A percentile compares a stretch with the other conserved stretches of the same genome.
Evolutionary conservation across 1,140 invertebrate species (phyloP).

Genomic region (Uloborus diversus): DNA sequence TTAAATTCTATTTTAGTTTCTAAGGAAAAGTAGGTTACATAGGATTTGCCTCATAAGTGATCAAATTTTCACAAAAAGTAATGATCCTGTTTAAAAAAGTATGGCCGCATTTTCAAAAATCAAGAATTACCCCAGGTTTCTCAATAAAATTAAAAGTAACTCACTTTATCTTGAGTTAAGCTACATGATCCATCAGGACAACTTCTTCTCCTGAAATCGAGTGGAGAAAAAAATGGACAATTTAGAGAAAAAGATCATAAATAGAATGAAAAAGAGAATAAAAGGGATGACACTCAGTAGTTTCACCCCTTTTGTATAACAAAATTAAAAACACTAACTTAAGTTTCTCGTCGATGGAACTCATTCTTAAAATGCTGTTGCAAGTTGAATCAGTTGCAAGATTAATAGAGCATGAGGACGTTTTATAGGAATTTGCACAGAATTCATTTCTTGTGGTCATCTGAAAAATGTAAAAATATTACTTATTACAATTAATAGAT

Average conservation of each 20-base stretch:
- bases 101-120: too few relatives aligned
- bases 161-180: slow-evolving; percentile 50
- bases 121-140: too few relatives aligned
- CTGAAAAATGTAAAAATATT: neutral
- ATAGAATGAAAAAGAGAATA: neutral
- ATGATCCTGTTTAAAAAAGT: too few relatives aligned
- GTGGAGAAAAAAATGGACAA: neutral
- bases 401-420: slow-evolving; percentile 10
- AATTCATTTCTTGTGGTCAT: slow-evolving; percentile 1
- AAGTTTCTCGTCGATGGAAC: slow-evolving; percentile 32
- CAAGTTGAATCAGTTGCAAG: slow-evolving; percentile 5
- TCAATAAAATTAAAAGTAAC: too few relatives aligned
- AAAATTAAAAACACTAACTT: slow-evolving; percentile 13
- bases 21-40: too few relatives aligned
- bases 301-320: neutral
- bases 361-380: neutral
- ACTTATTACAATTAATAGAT: too few relatives aligned
- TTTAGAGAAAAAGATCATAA: slow-evolving; percentile 2
- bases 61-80: too few relatives aligned
- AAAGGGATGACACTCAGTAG: neutral
- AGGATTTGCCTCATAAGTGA: too few relatives aligned
- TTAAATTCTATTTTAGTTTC: too few relatives aligned
- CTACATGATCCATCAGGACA: slow-evolving; percentile 76
- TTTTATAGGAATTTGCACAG: slow-evolving; percentile 21
- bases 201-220: slow-evolving; percentile 74